Evolutionary conservation across 2,113 vertebrate species (phyloP), one percentile per base, ranked within the genome.

Genomic region (Rousettus leschenaultii): DNA sequence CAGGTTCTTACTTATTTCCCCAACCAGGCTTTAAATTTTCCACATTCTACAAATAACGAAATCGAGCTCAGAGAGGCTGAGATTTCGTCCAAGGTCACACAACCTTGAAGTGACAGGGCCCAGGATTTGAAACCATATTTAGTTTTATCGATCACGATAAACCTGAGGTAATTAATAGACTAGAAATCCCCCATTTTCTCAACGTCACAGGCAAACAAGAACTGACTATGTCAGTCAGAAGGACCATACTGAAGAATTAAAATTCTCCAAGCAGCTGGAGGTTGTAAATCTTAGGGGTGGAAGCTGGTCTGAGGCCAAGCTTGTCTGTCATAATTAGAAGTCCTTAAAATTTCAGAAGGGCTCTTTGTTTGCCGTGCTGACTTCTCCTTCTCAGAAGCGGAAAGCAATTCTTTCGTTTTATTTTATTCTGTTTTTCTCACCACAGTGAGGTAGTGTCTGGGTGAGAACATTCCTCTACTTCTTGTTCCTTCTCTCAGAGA

Each of bases 211-310:
- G 82, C 63, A 55, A 82, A 75, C 26, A 48, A 70, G 48, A 65
- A 86, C 14, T 30, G n/a, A 38, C 70, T 51, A 10, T 33, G 14
- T 53, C 28, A 21, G 24, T 73, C 2, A 4, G 43, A 88, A 89
- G 66, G 24, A 66, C 38, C 7, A 21, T 18, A 24, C 43, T 3
- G 13, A 91, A 94, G 59, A 68, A 61, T 10, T 30, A 19, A 33
- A 53, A 7, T 78, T 94, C 48, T 95, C 92, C 85, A 95, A 96
- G 80, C 77, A 97, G 91, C 86, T 97, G 92, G 71, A 89, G 94
- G 85, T n/a, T 86, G 21, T 95, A 97, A 97, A 97, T 95, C 15
- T 70, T 91, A n/a, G 86, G 91, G 30, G 22, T 53, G 86, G 48
- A 73, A 89, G 63, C 59, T 51, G 59, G 65, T 70, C n/a, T 79